Evolutionary conservation across 2,797 vertebrate genomes (phyloP).

Genomic region (Myotis vivesi): DNA sequence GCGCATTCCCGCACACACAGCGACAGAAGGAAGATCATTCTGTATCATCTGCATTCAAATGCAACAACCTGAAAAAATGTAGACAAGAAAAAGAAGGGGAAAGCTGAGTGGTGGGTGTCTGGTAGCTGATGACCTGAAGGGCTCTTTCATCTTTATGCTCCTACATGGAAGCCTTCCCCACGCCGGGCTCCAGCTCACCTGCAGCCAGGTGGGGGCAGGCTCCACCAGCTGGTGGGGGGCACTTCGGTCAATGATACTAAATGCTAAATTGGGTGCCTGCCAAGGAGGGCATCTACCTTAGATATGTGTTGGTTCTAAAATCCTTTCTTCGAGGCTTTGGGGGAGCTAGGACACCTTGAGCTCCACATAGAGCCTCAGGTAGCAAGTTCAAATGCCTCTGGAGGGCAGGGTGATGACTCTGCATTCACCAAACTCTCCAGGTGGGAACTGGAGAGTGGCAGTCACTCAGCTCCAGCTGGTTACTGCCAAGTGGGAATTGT

Average conservation of each 20-base stretch:
- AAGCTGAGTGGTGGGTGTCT: background rate
- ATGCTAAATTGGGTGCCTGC: background rate
- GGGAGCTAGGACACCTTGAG: background rate
- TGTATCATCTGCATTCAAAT: constrained; percentile 63
- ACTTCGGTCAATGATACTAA: background rate
- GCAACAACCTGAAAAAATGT: constrained; percentile 63
- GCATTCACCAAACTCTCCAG: rapidly evolving
- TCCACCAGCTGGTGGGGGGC: rapidly evolving
- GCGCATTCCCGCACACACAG: background rate
- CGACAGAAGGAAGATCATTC: constrained; percentile 61
- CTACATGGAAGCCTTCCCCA: background rate
- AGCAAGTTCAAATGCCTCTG: background rate
- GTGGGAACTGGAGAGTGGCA: rapidly evolving
- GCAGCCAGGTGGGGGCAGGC: background rate
- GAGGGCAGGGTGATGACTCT: background rate
- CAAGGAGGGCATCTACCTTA: background rate
- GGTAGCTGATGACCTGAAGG: background rate
- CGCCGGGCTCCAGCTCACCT: background rate
- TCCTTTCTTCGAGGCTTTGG: background rate
- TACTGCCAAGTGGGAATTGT: background rate
- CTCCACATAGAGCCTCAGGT: background rate
- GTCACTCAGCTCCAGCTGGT: background rate
- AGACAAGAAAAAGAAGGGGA: constrained; percentile 17
- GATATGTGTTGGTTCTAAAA: background rate
- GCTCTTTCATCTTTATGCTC: background rate